phyloP scores from a whole-genome alignment of 35 echinoderm and acorn worm species.

The Apostichopus parvimensis region DNA sequence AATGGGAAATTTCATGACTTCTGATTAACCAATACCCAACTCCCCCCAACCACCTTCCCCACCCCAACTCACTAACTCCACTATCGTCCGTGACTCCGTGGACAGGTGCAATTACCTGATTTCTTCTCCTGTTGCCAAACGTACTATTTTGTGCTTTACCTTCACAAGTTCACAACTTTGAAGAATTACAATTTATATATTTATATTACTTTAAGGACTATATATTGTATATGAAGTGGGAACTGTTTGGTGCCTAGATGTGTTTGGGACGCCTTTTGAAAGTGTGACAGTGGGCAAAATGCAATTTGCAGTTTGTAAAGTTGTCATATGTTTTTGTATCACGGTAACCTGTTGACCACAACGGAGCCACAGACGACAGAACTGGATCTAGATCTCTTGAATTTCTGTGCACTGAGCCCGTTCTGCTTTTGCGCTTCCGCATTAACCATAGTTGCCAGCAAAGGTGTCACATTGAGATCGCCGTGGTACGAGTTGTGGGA shows the following conservation, averaged over 20 bases:
- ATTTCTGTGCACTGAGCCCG: no score
- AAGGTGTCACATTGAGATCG: not conserved
- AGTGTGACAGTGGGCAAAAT: not conserved
- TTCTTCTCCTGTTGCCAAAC: no score
- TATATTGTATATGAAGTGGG: not conserved
- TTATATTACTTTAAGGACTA: not conserved
- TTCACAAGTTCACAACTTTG: not conserved
- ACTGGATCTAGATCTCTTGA: not conserved
- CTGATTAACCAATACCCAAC: no score
- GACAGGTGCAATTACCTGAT: no score
- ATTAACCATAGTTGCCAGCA: not conserved
- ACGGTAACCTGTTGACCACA: not conserved
- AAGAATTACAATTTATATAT: not conserved
- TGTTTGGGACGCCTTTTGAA: not conserved
- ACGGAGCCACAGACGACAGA: not conserved
- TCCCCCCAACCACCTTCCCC: no score
- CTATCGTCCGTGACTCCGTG: no score
- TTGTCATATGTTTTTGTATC: not conserved
- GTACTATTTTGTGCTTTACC: not conserved
- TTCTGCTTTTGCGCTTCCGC: not conserved
- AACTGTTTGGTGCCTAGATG: not conserved
- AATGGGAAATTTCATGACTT: no score
- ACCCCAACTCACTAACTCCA: no score
- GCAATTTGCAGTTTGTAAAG: conserved; percentile 6
- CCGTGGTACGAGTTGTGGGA: not conserved